Conservation (phyloP, 2,888 invertebrate genomes). For the Ommatoiulus sabulosus region DNA sequence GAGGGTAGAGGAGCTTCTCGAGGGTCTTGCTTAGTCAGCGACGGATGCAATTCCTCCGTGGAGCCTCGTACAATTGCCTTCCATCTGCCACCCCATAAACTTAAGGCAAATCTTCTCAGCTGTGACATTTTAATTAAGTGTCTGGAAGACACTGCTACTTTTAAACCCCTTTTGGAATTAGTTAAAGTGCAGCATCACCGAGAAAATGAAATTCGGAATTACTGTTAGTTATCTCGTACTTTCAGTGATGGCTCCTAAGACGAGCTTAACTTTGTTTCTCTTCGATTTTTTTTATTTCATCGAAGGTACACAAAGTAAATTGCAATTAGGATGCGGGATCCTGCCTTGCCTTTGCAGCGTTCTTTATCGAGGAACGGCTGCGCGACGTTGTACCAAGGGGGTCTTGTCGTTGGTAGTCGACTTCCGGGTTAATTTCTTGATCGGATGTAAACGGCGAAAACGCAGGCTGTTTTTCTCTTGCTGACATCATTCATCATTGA, state of each 20-base stretch:
- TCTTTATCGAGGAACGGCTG: not conserved
- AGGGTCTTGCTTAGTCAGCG: slow-evolving; percentile 5
- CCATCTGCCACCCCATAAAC: slow-evolving; percentile 47
- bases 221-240: slow-evolving; percentile 50
- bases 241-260: slow-evolving; percentile 48
- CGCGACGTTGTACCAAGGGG: not conserved
- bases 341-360: not conserved
- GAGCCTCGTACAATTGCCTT: slow-evolving; percentile 17
- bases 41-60: not conserved
- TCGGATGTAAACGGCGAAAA: not conserved
- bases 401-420: not conserved
- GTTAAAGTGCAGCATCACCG: slow-evolving; percentile 50
- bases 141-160: slow-evolving; percentile 39
- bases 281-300: slow-evolving; percentile 28
- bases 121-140: slow-evolving; percentile 54
- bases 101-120: slow-evolving; percentile 53
- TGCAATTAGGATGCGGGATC: slow-evolving; percentile 46
- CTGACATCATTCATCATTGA: not conserved
- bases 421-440: not conserved
- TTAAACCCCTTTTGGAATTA: slow-evolving; percentile 51
- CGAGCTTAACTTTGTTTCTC: slow-evolving; percentile 27
- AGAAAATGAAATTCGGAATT: slow-evolving; percentile 51
- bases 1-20: slow-evolving; percentile 25
- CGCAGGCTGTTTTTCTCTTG: not conserved
- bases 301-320: slow-evolving; percentile 44